Base-by-base conservation (phyloP, 2,888 invertebrate species). In the Lapara coniferarum region DNA sequence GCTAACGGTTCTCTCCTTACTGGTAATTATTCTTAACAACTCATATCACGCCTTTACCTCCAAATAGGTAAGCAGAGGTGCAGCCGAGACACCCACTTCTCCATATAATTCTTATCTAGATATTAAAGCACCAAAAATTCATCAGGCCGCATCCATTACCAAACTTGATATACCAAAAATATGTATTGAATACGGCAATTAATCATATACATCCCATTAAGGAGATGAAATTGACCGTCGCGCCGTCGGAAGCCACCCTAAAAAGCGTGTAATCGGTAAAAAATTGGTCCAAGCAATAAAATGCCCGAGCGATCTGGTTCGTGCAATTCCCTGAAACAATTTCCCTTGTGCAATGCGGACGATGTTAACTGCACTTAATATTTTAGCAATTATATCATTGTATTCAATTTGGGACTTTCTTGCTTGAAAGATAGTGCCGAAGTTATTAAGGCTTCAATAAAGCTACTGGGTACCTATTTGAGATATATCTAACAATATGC, bases 261-360 rank as follows among this genome's bases (percentile, higher is more conserved):
- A 76, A 77, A 72, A 69, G 66, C 76, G 68, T 75, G 74, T 81
- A 77, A 82, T 77, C 78, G 77, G 77, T 79, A 81, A 76, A 77
- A 83, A 80, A 80, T 79, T 80, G 78, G 81, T 75, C 71, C 77
- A 72, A 69, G 81, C 77, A 83, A 84, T 88, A 85, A 84, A 83
- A 86, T 80, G 78, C 75, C 77, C 82, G 83, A 76, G 78, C 84
- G 86, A 81, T 86, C 86, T 85, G 79, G 79, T 87, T 85, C 77
- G 77, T 81, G 78, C 80, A 75, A 72, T 87, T 88, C 87, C 76
- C 74, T 81, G 87, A 85, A 88, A 78, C 78, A 78, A 85, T 84
- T 77, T 71, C 71, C 71, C 71, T 58, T 49, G 51, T 63, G 51
- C 52, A 57, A 13, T 66, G 14, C 5, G 7, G 53, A 44, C 51